These are phyloP conservation scores for Tortricodes alternella DNA, from an alignment of 2,888 invertebrate genomes.

Conservation along the genomic window DNA sequence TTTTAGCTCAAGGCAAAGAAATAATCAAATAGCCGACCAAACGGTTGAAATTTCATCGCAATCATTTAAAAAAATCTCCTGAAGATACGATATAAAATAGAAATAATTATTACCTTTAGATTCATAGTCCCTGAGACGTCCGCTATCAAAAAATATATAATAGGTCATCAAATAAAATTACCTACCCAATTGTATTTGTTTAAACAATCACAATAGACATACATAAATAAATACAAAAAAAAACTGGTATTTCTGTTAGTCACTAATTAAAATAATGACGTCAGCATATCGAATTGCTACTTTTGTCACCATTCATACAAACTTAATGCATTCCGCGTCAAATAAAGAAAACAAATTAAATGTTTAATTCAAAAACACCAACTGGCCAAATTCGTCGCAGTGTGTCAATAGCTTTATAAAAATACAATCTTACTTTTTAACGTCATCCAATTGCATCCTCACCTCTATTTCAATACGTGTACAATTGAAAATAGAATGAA, in stretches of 20 bases:
- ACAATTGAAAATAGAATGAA: not conserved
- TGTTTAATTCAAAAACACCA: constrained; percentile 75
- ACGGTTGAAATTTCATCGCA: no score
- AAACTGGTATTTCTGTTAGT: constrained; percentile 14
- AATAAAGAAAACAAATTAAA: constrained; percentile 78
- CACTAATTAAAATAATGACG: constrained; percentile 67
- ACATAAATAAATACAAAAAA: constrained; percentile 18
- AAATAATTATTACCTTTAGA: no score
- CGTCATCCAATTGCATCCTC: not conserved
- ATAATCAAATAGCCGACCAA: no score
- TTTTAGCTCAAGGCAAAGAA: no score
- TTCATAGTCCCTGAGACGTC: no score
- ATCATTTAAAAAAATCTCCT: no score
- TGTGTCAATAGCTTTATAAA: constrained; percentile 41
- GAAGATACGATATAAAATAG: no score
- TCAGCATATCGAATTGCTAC: constrained; percentile 60
- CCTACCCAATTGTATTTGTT: no score
- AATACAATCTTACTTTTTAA: constrained; percentile 1
- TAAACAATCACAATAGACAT: no score
- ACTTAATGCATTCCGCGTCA: constrained; percentile 55
- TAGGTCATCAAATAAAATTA: no score
- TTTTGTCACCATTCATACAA: constrained; percentile 50
- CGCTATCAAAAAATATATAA: no score
- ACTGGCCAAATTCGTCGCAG: constrained; percentile 69
- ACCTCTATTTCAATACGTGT: not conserved